Percentiles rank a stretch among this genome's conserved stretches.
These are phyloP conservation scores for Phenacoccus solenopsis DNA, from an alignment of 1,140 invertebrate genomes.

Conservation along the genomic window DNA sequence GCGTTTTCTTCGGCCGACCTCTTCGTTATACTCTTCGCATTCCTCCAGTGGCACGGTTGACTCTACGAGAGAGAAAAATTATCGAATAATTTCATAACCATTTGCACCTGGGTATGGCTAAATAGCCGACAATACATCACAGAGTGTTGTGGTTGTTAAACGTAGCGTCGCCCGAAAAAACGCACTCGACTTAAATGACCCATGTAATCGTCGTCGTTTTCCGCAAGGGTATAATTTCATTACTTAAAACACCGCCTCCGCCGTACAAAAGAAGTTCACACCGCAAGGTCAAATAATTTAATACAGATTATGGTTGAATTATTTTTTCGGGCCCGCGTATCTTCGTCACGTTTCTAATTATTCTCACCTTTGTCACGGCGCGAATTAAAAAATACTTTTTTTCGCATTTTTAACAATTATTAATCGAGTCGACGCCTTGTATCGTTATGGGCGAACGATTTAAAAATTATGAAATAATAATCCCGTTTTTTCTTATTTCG, in stretches of 20 bases:
- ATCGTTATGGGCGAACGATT: not conserved
- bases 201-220: not conserved
- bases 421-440: not conserved
- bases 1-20: conserved; percentile 32
- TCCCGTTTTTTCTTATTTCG: too few species aligned
- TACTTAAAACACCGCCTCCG: not conserved
- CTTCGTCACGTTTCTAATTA: not conserved
- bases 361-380: not conserved
- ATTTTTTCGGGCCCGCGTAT: too few species aligned
- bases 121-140: too few species aligned
- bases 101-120: not conserved
- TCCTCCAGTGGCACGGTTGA: conserved; percentile 85
- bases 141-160: too few species aligned
- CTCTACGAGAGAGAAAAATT: conserved; percentile 42
- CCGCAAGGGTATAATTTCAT: not conserved
- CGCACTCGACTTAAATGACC: not conserved
- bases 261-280: not conserved
- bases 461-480: not conserved
- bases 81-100: not conserved
- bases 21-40: conserved; percentile 61
- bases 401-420: not conserved
- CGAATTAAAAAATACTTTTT: not conserved
- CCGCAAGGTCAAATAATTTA: conserved; percentile 1
- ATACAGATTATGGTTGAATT: not conserved
- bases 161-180: too few species aligned